These are phyloP conservation scores for Chaenodraco wilsoni DNA, from an alignment of 2,797 vertebrate genomes.

Conservation along the genomic window DNA sequence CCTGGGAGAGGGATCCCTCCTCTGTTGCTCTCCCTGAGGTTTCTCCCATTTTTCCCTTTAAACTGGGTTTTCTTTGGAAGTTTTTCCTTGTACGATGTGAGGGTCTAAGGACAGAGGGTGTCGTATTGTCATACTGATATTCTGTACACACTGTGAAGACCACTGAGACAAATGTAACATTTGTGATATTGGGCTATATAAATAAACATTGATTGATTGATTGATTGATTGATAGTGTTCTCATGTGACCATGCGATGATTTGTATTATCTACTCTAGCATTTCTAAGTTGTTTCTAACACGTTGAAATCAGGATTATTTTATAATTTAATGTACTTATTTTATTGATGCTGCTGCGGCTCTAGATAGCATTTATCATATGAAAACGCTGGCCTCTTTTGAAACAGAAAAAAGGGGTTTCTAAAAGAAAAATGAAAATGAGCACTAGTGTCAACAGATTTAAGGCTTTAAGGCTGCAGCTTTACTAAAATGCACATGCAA, in stretches of 20 bases:
- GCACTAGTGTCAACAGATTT: background rate
- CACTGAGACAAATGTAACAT: no score
- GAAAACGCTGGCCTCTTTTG: background rate
- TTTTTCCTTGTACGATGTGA: no score
- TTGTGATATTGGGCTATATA: no score
- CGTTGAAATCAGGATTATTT: background rate
- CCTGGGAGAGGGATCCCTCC: no score
- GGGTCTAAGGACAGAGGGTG: no score
- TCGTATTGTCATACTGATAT: no score
- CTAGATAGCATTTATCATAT: background rate
- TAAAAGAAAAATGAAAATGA: background rate
- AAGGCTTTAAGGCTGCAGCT: background rate
- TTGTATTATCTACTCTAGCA: background rate
- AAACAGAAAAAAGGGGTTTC: background rate
- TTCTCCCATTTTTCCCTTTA: no score
- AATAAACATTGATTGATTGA: conserved; percentile 58
- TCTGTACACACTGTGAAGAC: no score
- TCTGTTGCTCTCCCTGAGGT: no score
- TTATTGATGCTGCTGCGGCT: background rate
- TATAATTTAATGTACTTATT: background rate
- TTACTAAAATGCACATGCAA: background rate
- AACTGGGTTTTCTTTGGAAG: no score
- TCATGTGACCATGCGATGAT: conserved; percentile 21
- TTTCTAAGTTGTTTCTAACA: background rate
- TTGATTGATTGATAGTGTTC: conserved; percentile 56